Percentiles rank a stretch among this genome's conserved stretches.
phyloP scores from a whole-genome alignment of 1,140 invertebrate species.

The Charaxes varanes region DNA sequence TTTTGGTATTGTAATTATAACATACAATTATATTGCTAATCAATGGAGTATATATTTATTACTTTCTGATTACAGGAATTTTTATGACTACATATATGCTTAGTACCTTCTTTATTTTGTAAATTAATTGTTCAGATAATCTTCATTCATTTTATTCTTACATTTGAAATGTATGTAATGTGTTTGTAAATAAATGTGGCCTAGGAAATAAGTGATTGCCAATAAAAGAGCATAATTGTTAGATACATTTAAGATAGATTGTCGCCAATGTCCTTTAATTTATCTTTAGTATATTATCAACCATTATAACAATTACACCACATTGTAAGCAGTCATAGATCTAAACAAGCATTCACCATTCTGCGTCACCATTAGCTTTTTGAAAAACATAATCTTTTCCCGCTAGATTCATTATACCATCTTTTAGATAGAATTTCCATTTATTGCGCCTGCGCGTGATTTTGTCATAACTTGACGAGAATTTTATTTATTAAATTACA shows the following conservation, averaged over 20 bases:
- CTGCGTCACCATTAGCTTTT: slow-evolving; percentile 98
- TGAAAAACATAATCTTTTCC: slow-evolving; percentile 99
- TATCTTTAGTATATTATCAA: slow-evolving; percentile 8
- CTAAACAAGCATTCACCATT: slow-evolving; percentile 82
- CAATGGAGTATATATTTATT: too few species aligned
- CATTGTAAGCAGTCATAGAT: slow-evolving; percentile 11
- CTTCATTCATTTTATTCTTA: too few species aligned
- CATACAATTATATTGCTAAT: too few species aligned
- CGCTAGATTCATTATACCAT: slow-evolving; percentile 99
- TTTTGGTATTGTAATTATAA: too few species aligned
- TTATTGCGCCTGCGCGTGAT: slow-evolving; percentile 98
- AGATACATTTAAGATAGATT: slow-evolving; percentile 4
- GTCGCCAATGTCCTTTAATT: slow-evolving; percentile 7
- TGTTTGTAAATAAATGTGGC: too few species aligned
- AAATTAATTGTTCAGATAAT: too few species aligned
- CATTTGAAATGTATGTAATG: too few species aligned
- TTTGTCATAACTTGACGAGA: too few species aligned
- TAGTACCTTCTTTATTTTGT: too few species aligned
- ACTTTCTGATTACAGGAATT: too few species aligned
- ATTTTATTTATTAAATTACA: neutral
- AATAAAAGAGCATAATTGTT: neutral
- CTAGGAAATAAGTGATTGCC: neutral
- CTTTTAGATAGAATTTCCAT: slow-evolving; percentile 99
- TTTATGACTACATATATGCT: too few species aligned
- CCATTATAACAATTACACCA: slow-evolving; percentile 14